Conservation (phyloP, 1,140 invertebrate species). For the Megathymus violae region DNA sequence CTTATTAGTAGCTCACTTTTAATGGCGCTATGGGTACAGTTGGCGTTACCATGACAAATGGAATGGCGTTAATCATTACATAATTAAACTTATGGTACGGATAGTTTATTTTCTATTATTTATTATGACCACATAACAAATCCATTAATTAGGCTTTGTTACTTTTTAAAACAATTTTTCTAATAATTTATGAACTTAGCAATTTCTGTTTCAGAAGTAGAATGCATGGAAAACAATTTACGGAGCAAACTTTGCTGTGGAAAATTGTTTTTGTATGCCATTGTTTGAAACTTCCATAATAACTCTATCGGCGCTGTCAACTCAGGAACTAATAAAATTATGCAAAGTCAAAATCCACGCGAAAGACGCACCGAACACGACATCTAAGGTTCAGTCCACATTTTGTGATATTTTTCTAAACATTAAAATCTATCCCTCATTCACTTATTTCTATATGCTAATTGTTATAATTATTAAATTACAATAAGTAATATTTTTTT, state of each 20-base stretch:
- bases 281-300: conserved; percentile 33
- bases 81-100: too few species aligned
- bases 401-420: not conserved
- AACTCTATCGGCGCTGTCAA: conserved; percentile 32
- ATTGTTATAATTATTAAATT: too few species aligned
- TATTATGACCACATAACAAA: not conserved
- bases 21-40: too few species aligned
- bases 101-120: not conserved
- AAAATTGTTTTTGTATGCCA: conserved; percentile 31
- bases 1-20: too few species aligned
- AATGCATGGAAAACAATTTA: conserved; percentile 24
- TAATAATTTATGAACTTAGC: conserved; percentile 9
- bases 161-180: conserved; percentile 3
- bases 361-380: conserved; percentile 23
- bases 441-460: too few species aligned
- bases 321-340: conserved; percentile 35
- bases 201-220: conserved; percentile 3
- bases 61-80: too few species aligned
- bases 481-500: too few species aligned
- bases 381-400: conserved; percentile 8
- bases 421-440: not conserved
- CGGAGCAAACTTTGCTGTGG: conserved; percentile 8
- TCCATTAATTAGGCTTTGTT: not conserved
- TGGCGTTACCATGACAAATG: too few species aligned
- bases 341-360: conserved; percentile 30